These are phyloP conservation scores for Lamellibrachia columna DNA, from an alignment of 2,888 invertebrate species.

Conservation along the genomic window DNA sequence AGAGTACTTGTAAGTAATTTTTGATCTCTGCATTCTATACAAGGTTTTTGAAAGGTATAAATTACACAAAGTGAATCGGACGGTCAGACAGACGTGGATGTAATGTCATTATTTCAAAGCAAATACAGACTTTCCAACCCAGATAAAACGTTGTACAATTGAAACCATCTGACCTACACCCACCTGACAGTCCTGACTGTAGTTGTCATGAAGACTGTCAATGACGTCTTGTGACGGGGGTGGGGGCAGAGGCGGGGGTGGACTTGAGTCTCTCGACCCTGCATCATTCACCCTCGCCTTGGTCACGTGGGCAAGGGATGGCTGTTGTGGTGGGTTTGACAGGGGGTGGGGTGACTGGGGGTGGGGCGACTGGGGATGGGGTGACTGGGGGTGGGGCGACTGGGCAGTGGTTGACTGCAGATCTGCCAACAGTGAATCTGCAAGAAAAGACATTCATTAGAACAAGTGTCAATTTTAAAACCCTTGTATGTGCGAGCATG, in stretches of 20 bases:
- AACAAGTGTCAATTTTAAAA: background rate
- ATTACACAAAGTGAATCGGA: too few species aligned
- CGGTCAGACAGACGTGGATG: too few species aligned
- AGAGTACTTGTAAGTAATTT: too few species aligned
- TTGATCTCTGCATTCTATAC: too few species aligned
- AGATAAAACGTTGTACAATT: background rate
- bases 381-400: background rate
- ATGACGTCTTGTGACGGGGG: constrained; percentile 50
- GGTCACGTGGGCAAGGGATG: constrained; percentile 23
- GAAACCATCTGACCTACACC: background rate
- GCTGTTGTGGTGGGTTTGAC: background rate
- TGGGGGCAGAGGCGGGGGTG: constrained; percentile 58
- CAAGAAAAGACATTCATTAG: constrained; percentile 40
- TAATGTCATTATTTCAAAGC: too few species aligned
- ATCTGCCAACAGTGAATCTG: constrained; percentile 94
- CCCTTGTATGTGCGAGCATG: background rate
- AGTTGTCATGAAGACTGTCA: constrained; percentile 29
- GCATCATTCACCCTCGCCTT: background rate
- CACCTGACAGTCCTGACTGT: constrained; percentile 18
- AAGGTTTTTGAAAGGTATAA: too few species aligned
- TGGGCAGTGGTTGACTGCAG: constrained; percentile 83
- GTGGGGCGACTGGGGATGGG: background rate
- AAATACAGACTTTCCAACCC: too few species aligned
- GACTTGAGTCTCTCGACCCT: constrained; percentile 46
- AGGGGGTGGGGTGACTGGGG: background rate